A percentile compares a stretch with the other conserved stretches of the same genome.
These are phyloP conservation scores for Cryptotis parvus DNA, from an alignment of 2,113 vertebrate species.

Conservation along the genomic window DNA sequence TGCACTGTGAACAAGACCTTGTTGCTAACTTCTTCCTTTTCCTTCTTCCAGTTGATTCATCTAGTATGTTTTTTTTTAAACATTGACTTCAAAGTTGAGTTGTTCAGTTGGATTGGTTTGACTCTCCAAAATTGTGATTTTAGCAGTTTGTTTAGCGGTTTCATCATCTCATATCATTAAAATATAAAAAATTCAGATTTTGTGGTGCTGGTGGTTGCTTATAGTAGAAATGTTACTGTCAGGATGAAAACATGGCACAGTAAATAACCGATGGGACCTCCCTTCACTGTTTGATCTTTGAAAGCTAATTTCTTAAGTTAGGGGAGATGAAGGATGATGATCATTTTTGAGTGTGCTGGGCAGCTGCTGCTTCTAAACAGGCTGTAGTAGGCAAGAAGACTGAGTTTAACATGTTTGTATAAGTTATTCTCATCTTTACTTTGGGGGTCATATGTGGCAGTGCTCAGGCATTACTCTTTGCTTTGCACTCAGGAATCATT, in stretches of 20 bases:
- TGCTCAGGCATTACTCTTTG: too few species aligned
- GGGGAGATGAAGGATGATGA: background rate
- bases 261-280: background rate
- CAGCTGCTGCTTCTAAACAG: background rate
- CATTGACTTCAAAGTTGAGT: background rate
- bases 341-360: background rate
- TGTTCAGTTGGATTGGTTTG: background rate
- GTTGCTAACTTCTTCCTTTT: background rate
- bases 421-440: background rate
- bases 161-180: slow-evolving; percentile 10
- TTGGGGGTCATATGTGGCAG: background rate
- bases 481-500: slow-evolving; percentile 8
- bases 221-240: background rate
- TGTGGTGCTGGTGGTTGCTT: background rate
- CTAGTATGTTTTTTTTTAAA: background rate
- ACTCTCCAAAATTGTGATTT: background rate
- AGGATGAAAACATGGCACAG: background rate
- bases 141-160: slow-evolving; percentile 43
- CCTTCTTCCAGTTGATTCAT: background rate
- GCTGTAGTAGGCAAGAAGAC: background rate
- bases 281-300: background rate
- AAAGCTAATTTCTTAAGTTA: background rate
- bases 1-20: slow-evolving; percentile 2
- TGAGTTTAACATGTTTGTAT: background rate
- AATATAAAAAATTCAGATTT: background rate